Evolutionary conservation across 2,113 vertebrate species (phyloP), one percentile per base, ranked within the genome.

Genomic region (Macquaria ambigua): DNA sequence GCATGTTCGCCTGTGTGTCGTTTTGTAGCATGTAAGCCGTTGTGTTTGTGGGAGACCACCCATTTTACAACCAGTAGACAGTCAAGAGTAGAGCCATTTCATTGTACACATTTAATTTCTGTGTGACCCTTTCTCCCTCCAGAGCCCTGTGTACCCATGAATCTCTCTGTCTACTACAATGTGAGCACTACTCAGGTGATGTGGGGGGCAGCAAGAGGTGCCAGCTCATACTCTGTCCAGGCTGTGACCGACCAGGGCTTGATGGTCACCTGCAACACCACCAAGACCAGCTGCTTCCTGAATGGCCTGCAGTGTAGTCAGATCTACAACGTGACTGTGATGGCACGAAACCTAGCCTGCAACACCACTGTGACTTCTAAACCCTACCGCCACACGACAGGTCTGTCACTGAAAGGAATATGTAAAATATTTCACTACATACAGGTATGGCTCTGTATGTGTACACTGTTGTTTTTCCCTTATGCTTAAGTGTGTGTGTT

Each of bases 271-370:
- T 92, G 95, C 41, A 84, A 81, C 79, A 93, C 70, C 86, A 86
- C 39, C 50, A 46, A 69, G 69, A 94, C 84, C 55, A 72, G 56
- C 78, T 96, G 95, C 79, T 71, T 18, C 48, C 74, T 96, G 37
- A 69, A 55, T 0, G 77, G 50, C 31, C 75, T 96, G 58, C 71
- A 75, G 52, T 96, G 96, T 46, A 81, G 93, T 75, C 85, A 87
- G 20, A 75, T 80, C 14, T 96, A 96, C 89, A 95, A 93, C 53
- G 31, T 96, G 46, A 93, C 90, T 0, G 92, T 95, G 62, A 85
- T 43, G 0, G 93, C 95, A 37, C 83, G 63, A 28, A 95, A 95
- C 85, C 39, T 73, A n/a, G 88, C 34, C 52, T 96, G 95, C 11
- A 88, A 81, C 69, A 31, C 83, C 76, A 83, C 72, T 4, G 79